Evolutionary conservation across 1,140 invertebrate species (phyloP).

Genomic region (Lethrus apterus): DNA sequence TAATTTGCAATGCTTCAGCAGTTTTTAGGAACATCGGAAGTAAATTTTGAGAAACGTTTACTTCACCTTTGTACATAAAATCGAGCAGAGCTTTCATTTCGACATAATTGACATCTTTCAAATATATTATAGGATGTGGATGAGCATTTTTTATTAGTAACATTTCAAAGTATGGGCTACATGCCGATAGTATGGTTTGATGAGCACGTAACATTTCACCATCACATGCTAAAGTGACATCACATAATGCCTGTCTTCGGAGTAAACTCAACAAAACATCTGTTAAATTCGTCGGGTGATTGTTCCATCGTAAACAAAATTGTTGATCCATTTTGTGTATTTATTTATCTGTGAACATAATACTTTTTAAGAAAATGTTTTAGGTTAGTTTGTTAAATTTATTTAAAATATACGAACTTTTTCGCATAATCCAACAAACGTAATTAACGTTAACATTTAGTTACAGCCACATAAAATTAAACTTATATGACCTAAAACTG

Average conservation of each 20-base stretch:
- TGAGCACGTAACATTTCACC: slow-evolving; percentile 88
- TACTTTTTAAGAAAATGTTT: no score
- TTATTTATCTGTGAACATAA: slow-evolving; percentile 1
- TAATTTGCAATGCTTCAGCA: slow-evolving; percentile 82
- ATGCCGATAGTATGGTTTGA: slow-evolving; percentile 87
- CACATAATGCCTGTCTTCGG: slow-evolving; percentile 78
- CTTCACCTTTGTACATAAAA: slow-evolving; percentile 89
- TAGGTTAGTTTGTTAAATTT: no score
- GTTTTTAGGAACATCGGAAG: slow-evolving; percentile 84
- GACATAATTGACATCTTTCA: slow-evolving; percentile 80
- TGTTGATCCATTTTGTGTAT: slow-evolving; percentile 77
- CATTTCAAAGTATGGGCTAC: slow-evolving; percentile 90
- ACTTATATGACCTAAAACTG: slow-evolving; percentile 42
- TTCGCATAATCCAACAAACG: no score
- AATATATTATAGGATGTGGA: slow-evolving; percentile 86
- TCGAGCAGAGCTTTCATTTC: slow-evolving; percentile 82
- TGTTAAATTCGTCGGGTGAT: slow-evolving; percentile 83
- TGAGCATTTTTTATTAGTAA: slow-evolving; percentile 86
- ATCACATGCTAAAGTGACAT: slow-evolving; percentile 88
- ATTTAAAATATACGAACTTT: no score
- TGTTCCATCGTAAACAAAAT: slow-evolving; percentile 92
- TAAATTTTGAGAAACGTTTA: slow-evolving; percentile 80
- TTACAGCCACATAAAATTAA: slow-evolving; percentile 13
- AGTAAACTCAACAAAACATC: slow-evolving; percentile 79
- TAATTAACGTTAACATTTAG: slow-evolving; percentile 1